phyloP scores from a whole-genome alignment of 30 jellyfish, hydroid and myxozoan species.

The Aurelia sp. region DNA sequence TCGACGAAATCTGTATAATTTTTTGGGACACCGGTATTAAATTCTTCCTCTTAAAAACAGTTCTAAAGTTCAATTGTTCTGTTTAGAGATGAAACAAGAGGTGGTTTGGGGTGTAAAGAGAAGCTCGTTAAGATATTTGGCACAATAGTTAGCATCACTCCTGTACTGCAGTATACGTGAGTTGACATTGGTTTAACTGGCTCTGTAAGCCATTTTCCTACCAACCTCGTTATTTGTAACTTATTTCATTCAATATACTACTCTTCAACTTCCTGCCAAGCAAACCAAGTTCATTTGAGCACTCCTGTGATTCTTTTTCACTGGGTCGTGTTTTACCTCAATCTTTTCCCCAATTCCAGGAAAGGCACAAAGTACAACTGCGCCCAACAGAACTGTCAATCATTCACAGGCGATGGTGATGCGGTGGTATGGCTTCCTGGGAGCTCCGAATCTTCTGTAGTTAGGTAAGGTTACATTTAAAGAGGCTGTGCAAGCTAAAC shows the following conservation, averaged over 20 bases:
- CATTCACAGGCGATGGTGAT: background rate
- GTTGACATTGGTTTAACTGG: background rate
- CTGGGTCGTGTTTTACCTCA: background rate
- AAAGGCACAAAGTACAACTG: conserved; percentile 49
- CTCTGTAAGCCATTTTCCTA: too few species aligned
- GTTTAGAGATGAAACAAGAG: background rate
- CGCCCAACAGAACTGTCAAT: conserved; percentile 22
- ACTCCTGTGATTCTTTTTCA: background rate
- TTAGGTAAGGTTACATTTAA: conserved; percentile 3
- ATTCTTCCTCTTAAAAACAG: background rate
- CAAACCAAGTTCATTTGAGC: background rate
- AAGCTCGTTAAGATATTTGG: conserved; percentile 36
- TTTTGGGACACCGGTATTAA: too few species aligned
- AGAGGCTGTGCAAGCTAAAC: too few species aligned
- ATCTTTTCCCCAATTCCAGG: background rate
- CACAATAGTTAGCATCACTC: conserved; percentile 37
- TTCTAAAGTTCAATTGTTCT: background rate
- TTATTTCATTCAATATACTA: too few species aligned
- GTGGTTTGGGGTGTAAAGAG: conserved; percentile 2
- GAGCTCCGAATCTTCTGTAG: conserved; percentile 20
- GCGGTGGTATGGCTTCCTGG: conserved; percentile 51
- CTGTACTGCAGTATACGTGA: conserved; percentile 51
- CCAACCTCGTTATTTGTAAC: too few species aligned
- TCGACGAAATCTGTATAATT: too few species aligned
- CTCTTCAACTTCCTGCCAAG: too few species aligned